phyloP scores from a whole-genome alignment of 2,888 invertebrate genomes.

The Rotaria sp. region DNA sequence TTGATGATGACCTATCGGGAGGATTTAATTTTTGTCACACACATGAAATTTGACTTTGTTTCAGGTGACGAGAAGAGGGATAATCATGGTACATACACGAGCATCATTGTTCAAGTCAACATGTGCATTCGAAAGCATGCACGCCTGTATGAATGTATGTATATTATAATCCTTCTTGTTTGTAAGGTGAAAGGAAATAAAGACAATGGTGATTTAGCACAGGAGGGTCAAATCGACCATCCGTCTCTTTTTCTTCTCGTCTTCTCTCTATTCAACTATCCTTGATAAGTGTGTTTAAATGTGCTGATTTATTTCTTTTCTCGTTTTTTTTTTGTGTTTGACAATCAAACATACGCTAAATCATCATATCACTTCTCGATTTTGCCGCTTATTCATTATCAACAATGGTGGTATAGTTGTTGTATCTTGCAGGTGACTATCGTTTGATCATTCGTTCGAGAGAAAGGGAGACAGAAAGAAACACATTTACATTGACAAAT shows the following conservation, averaged over 20 bases:
- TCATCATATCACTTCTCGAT: conserved; percentile 22
- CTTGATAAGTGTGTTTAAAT: conserved; percentile 24
- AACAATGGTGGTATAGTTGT: background rate
- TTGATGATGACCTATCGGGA: conserved; percentile 12
- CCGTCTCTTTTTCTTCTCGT: background rate
- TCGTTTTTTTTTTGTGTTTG: background rate
- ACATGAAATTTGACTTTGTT: conserved; percentile 22
- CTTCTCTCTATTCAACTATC: background rate
- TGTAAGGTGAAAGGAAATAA: conserved; percentile 18
- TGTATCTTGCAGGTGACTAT: conserved; percentile 16
- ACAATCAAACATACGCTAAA: conserved; percentile 5
- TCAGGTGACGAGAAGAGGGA: background rate
- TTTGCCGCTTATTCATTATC: conserved; percentile 24
- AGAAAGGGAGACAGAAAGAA: background rate
- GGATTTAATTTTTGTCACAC: conserved; percentile 20
- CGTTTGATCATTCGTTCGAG: background rate
- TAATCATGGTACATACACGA: conserved; percentile 3
- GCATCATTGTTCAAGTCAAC: conserved; percentile 22
- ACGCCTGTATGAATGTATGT: background rate
- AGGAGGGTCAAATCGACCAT: conserved; percentile 24
- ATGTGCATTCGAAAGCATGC: conserved; percentile 4
- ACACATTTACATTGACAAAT: conserved; percentile 11
- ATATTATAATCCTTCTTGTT: conserved; percentile 21
- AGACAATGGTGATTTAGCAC: conserved; percentile 22
- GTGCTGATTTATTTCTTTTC: conserved; percentile 17